Evolutionary conservation across 1,140 invertebrate species (phyloP).

Genomic region (Drosophila ohnishii): DNA sequence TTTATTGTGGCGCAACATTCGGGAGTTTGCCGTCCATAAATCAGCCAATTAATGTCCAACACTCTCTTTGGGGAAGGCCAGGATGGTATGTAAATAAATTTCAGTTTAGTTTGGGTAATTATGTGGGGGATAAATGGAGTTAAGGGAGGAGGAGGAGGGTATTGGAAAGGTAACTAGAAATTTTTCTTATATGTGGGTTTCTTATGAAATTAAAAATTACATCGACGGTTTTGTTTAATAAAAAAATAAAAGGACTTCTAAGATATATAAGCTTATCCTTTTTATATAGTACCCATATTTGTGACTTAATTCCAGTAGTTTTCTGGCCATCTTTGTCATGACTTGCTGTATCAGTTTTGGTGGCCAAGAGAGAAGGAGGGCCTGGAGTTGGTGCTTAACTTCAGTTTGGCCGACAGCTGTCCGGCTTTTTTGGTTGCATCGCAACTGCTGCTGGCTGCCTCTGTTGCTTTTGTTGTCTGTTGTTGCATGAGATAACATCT

Average conservation of each 20-base stretch:
- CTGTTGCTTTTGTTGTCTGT: constrained; percentile 32
- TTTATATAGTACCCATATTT: not conserved
- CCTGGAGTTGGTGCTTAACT: constrained; percentile 31
- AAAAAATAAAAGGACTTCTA: no score
- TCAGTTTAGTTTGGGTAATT: constrained; percentile 1
- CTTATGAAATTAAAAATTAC: no score
- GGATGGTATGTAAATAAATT: constrained; percentile 22
- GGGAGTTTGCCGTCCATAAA: constrained; percentile 51
- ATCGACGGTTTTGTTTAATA: not conserved
- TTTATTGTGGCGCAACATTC: constrained; percentile 48
- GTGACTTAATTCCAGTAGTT: constrained; percentile 7
- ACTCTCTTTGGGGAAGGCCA: constrained; percentile 19
- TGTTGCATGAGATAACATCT: constrained; percentile 74
- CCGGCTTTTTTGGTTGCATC: constrained; percentile 61
- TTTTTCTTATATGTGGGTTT: no score
- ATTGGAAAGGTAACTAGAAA: not conserved
- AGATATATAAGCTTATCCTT: no score
- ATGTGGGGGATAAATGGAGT: not conserved
- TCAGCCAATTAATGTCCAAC: constrained; percentile 60
- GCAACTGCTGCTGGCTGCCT: constrained; percentile 3
- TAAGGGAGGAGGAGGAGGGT: no score
- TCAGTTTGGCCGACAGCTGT: constrained; percentile 58
- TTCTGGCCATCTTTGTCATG: constrained; percentile 44
- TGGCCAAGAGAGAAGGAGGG: not conserved
- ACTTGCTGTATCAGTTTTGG: constrained; percentile 38